Conservation (phyloP, 2,113 vertebrate genomes). For the Isurus oxyrinchus region DNA sequence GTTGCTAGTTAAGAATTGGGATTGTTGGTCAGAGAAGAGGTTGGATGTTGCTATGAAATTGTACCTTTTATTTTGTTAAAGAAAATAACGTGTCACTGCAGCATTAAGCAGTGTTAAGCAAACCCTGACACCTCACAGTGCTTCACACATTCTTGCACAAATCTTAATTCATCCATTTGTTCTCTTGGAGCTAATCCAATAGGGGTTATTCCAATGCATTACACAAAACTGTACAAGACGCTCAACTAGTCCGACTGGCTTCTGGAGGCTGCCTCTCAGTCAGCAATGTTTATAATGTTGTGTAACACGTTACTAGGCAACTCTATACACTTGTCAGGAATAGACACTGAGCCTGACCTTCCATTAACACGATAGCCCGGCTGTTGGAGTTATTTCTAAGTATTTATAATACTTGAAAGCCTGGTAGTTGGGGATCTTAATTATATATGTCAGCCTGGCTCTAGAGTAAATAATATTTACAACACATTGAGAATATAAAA, state of each 20-base stretch:
- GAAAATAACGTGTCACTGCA: neutral
- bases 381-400: neutral
- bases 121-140: neutral
- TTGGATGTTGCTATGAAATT: neutral
- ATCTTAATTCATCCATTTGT: neutral
- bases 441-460: neutral
- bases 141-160: neutral
- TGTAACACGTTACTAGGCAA: slow-evolving; percentile 26
- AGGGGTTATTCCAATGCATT: neutral
- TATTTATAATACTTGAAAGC: neutral
- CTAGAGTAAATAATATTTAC: neutral
- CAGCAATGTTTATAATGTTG: neutral
- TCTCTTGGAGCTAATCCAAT: neutral
- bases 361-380: neutral
- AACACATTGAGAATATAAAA: neutral
- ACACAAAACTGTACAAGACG: neutral
- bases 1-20: neutral
- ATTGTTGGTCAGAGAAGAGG: neutral
- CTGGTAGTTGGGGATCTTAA: neutral
- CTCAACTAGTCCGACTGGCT: neutral
- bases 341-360: neutral
- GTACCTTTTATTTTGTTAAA: neutral
- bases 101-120: neutral
- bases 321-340: slow-evolving; percentile 16
- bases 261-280: neutral